A percentile compares a stretch with the other conserved stretches of the same genome.
Evolutionary conservation across 2,888 invertebrate species (phyloP).

Genomic region (Tanytarsus gracilentus): DNA sequence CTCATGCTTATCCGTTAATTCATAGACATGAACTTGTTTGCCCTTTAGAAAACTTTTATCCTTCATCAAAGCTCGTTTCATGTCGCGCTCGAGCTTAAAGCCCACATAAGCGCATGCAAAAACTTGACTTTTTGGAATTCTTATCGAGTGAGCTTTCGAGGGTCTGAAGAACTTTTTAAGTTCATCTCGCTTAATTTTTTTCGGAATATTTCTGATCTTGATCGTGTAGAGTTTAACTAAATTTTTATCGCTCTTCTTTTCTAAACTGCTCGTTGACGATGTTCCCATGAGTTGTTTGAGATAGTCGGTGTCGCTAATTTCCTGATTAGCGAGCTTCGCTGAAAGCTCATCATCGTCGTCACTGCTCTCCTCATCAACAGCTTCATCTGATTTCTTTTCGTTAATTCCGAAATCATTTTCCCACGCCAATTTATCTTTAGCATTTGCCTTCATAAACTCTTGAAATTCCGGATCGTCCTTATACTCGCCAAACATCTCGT

Average conservation of each 20-base stretch:
- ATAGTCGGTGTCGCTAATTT: conserved; percentile 73
- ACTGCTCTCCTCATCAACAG: conserved; percentile 36
- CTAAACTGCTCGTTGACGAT: conserved; percentile 34
- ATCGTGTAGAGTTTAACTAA: conserved; percentile 49
- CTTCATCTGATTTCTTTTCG: conserved; percentile 39
- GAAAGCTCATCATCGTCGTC: conserved; percentile 35
- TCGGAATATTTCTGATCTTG: conserved; percentile 69
- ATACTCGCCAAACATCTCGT: conserved; percentile 62
- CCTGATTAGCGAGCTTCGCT: conserved; percentile 57
- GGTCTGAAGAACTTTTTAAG: conserved; percentile 79
- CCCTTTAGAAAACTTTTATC: conserved; percentile 75
- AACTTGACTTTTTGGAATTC: conserved; percentile 59
- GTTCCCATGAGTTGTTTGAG: conserved; percentile 57
- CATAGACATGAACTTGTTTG: conserved; percentile 51
- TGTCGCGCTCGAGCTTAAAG: conserved; percentile 71
- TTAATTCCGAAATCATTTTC: conserved; percentile 47
- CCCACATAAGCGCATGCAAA: conserved; percentile 87
- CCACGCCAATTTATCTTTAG: conserved; percentile 49
- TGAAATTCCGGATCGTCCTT: conserved; percentile 81
- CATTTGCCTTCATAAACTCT: conserved; percentile 82
- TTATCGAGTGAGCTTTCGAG: conserved; percentile 64
- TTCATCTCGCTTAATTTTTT: conserved; percentile 70
- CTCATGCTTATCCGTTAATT: conserved; percentile 45
- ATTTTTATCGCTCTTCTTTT: conserved; percentile 42
- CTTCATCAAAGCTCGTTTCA: conserved; percentile 70